Evolutionary conservation across 2,797 vertebrate species (phyloP), one percentile per base, ranked within the genome.

Genomic region (Huso huso): DNA sequence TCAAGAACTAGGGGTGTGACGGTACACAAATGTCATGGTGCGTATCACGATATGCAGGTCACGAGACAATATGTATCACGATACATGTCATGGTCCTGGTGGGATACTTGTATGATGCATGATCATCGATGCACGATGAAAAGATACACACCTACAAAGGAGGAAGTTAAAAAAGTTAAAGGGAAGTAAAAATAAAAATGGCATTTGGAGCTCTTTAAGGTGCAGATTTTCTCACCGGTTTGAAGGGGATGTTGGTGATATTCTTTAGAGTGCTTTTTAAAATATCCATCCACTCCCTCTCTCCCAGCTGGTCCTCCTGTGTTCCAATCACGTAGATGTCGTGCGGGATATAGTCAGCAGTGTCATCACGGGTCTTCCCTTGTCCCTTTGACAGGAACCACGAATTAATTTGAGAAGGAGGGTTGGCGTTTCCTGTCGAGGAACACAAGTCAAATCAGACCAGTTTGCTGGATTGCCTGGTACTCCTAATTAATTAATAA

Each of bases 341-440:
- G 48, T 98, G 94, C 12, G 96, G 94, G 76, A 99, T 98, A 67
- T 98, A 93, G 74, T 93, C 93, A 0, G 97, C 94, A 0, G 93
- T 96, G 81, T 99, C 97, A 6, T 99, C 97, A 4, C 82, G 85
- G 0, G 95, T 98, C 84, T 92, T 98, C 49, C 97, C 96, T 76
- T 94, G 95, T 55, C 97, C 97, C 76, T 95, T 97, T 71, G 94
- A 98, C 80, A 95, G 93, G 83, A 98, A 97, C 96, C 97, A 99
- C 68, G 97, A 95, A 66, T 79, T 89, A 76, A 97, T 95, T 84
- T 92, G 91, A 78, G 88, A 87, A 63, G 95, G 95, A 50, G 94
- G 88, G 51, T 87, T 77, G 0, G 92, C 93, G 69, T 94, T 93
- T 78, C 96, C 96, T 99, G 84, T 68, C 77, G 82, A 37, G 37